Conservation (phyloP, 2,888 invertebrate genomes). For the Pseudococcus jackbeardsleyi region DNA sequence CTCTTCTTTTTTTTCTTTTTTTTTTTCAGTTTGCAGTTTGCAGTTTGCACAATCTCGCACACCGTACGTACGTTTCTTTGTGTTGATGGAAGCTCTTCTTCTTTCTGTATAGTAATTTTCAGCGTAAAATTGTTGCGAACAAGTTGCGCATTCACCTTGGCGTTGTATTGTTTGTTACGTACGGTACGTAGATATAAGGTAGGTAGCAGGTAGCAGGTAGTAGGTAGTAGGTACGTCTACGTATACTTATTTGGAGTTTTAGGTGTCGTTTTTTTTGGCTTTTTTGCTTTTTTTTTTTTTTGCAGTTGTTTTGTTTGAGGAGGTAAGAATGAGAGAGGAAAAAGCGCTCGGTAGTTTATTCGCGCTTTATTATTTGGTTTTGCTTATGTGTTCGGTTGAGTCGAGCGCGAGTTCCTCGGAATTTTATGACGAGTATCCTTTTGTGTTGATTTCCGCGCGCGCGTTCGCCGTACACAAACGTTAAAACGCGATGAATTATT, state of each 20-base stretch:
- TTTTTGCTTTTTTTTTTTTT: too few species aligned
- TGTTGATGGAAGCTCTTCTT: not conserved
- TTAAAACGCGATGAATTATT: conserved; percentile 38
- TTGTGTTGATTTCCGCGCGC: conserved; percentile 13
- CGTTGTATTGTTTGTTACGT: conserved; percentile 5
- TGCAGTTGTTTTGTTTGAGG: not conserved
- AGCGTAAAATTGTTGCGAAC: conserved; percentile 9
- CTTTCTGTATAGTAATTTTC: not conserved
- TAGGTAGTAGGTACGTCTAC: too few species aligned
- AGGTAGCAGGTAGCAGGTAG: too few species aligned
- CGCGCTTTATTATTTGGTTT: conserved; percentile 14
- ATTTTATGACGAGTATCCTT: conserved; percentile 36
- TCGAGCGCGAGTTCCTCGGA: not conserved
- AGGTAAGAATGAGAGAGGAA: not conserved
- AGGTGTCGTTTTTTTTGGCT: not conserved
- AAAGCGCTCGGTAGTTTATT: conserved; percentile 14
- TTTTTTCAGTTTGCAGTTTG: not conserved
- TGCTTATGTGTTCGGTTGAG: not conserved
- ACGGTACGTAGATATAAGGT: not conserved
- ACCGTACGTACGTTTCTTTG: not conserved
- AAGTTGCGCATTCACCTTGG: not conserved
- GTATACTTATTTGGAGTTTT: not conserved
- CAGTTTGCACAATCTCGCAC: not conserved
- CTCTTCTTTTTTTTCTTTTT: not conserved
- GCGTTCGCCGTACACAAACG: not conserved